Evolutionary conservation across 2,888 invertebrate species (phyloP).

Genomic region (Rosalia funebris): DNA sequence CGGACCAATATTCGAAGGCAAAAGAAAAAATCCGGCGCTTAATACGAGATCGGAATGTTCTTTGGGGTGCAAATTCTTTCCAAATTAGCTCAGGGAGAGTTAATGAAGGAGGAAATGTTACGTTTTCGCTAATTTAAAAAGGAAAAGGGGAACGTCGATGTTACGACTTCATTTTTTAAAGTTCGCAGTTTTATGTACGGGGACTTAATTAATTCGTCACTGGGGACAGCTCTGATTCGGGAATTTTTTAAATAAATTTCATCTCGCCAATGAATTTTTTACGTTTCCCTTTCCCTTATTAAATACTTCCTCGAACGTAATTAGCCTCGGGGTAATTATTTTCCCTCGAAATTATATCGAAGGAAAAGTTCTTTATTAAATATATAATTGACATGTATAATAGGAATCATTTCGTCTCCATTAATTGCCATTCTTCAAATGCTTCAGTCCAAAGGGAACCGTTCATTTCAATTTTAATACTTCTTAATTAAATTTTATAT

Average conservation of each 20-base stretch:
- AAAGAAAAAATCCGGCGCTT: slow-evolving; percentile 53
- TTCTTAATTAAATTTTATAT: too few species aligned
- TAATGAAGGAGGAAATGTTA: slow-evolving; percentile 66
- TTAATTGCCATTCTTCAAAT: not conserved
- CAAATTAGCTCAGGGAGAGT: slow-evolving; percentile 65
- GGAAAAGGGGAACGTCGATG: slow-evolving; percentile 54
- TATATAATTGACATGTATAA: slow-evolving; percentile 18
- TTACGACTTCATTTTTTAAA: slow-evolving; percentile 61
- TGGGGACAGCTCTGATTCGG: slow-evolving; percentile 56
- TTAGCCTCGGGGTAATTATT: slow-evolving; percentile 42
- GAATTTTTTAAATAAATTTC: slow-evolving; percentile 61
- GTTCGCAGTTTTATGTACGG: slow-evolving; percentile 58
- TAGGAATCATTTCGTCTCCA: slow-evolving; percentile 15
- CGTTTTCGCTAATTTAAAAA: slow-evolving; percentile 65
- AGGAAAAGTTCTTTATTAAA: slow-evolving; percentile 33
- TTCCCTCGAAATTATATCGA: slow-evolving; percentile 27
- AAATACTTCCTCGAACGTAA: slow-evolving; percentile 46
- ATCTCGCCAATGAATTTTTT: slow-evolving; percentile 58
- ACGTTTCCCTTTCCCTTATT: slow-evolving; percentile 55
- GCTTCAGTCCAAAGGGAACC: not conserved
- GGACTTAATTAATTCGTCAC: slow-evolving; percentile 65
- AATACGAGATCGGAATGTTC: slow-evolving; percentile 61
- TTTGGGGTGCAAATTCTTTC: slow-evolving; percentile 64
- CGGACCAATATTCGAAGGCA: slow-evolving; percentile 50
- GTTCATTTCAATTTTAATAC: too few species aligned